Evolutionary conservation across 2,888 invertebrate species (phyloP).

Genomic region (Tenthredo notha): DNA sequence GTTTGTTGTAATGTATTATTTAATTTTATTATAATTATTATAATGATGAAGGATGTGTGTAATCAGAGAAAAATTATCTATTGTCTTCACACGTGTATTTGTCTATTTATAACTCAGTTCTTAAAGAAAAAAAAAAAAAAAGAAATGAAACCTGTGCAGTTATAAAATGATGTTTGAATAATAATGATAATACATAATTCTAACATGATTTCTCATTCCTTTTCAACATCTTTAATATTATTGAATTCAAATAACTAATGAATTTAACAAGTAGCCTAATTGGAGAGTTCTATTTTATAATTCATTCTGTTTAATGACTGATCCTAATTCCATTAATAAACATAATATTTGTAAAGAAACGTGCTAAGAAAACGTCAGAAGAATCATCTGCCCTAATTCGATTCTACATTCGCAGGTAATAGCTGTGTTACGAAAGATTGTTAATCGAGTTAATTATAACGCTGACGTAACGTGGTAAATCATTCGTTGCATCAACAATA

Average conservation of each 20-base stretch:
- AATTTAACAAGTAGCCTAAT: neutral
- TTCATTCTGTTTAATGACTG: neutral
- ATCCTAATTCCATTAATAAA: no score
- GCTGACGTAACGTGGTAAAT: neutral
- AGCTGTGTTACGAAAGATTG: neutral
- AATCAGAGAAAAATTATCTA: neutral
- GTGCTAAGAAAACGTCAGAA: neutral
- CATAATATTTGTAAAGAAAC: neutral
- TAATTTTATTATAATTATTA: slow-evolving; percentile 10
- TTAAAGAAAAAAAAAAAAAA: neutral
- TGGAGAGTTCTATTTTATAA: neutral
- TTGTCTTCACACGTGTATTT: neutral
- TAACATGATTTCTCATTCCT: neutral
- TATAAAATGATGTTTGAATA: slow-evolving; percentile 12
- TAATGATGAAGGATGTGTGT: neutral
- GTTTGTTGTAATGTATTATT: slow-evolving; percentile 30
- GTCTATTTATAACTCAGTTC: slow-evolving; percentile 2
- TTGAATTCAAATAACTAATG: neutral
- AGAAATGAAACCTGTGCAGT: neutral
- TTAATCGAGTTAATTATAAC: slow-evolving; percentile 1
- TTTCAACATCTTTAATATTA: neutral
- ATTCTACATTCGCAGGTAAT: slow-evolving; percentile 15
- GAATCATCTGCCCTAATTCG: slow-evolving; percentile 19
- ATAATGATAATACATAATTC: slow-evolving; percentile 4
- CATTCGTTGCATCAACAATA: neutral